Percentiles rank a stretch among this genome's conserved stretches.
Evolutionary conservation across 2,113 vertebrate genomes (phyloP).

Genomic region (Thunnus maccoyii): DNA sequence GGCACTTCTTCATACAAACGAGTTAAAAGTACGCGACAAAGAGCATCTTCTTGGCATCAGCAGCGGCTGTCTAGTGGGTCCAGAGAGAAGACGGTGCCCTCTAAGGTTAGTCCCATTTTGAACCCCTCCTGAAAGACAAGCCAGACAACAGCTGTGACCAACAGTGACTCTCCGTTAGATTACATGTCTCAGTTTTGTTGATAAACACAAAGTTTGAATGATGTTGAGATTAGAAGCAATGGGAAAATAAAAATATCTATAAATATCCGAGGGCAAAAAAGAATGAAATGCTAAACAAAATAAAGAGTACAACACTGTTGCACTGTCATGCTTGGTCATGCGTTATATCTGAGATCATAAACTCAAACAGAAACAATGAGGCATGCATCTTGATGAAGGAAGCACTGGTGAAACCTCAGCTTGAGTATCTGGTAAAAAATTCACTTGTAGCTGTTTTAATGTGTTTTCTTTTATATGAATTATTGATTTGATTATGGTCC

Average conservation of each 20-base stretch:
- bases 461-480: neutral
- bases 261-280: neutral
- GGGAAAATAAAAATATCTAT: neutral
- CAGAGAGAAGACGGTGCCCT: conserved; percentile 96
- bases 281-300: neutral
- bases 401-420: neutral
- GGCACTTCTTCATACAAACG: conserved; percentile 85
- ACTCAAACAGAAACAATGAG: neutral
- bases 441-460: neutral
- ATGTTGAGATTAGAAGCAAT: neutral
- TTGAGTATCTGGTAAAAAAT: neutral
- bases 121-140: conserved; percentile 97
- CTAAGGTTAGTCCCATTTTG: conserved; percentile 99
- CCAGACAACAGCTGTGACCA: conserved; percentile 33
- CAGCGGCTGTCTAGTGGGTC: conserved; percentile 95
- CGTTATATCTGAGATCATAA: neutral
- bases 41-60: conserved; percentile 86
- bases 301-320: neutral
- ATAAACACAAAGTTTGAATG: neutral
- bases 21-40: conserved; percentile 68
- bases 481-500: neutral
- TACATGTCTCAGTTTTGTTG: neutral
- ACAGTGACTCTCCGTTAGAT: neutral
- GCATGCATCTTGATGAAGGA: conserved; percentile 8
- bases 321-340: conserved; percentile 8